Evolutionary conservation across 2,797 vertebrate genomes (phyloP).

Genomic region (Sebastes flavidus): DNA sequence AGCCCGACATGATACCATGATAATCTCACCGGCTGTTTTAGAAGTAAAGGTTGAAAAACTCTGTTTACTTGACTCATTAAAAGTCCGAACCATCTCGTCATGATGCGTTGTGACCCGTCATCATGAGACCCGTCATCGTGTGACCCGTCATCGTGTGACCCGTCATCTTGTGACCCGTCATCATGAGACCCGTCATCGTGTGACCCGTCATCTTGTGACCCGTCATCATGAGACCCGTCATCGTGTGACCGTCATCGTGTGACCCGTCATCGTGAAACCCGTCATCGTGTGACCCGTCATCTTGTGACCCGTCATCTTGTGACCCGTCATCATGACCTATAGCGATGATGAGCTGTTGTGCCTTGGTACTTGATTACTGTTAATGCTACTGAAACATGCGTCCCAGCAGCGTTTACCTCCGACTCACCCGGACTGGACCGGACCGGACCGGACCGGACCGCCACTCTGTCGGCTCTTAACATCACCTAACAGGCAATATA

Average conservation of each 20-base stretch:
- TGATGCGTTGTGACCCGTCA: too few relatives aligned
- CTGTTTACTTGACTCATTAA: background rate
- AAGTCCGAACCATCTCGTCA: background rate
- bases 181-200: too few relatives aligned
- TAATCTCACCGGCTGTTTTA: background rate
- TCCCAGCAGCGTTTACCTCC: slow-evolving; percentile 52
- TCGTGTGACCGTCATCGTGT: too few relatives aligned
- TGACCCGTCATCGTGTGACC: too few relatives aligned
- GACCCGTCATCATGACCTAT: too few relatives aligned
- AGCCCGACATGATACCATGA: background rate
- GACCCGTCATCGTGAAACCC: too few relatives aligned
- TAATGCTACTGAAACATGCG: slow-evolving; percentile 23
- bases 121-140: too few relatives aligned
- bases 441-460: background rate
- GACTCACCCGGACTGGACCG: background rate
- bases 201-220: too few relatives aligned
- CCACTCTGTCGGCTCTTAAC: slow-evolving; percentile 21
- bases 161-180: too few relatives aligned
- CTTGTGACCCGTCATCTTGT: too few relatives aligned
- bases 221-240: too few relatives aligned
- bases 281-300: too few relatives aligned
- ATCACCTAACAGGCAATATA: slow-evolving; percentile 48
- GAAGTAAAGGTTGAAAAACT: slow-evolving; percentile 8
- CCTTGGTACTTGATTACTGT: slow-evolving; percentile 74
- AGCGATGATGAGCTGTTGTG: slow-evolving; percentile 69